phyloP scores from a whole-genome alignment of 1,140 invertebrate species.

The Muscidifurax raptorellus region DNA sequence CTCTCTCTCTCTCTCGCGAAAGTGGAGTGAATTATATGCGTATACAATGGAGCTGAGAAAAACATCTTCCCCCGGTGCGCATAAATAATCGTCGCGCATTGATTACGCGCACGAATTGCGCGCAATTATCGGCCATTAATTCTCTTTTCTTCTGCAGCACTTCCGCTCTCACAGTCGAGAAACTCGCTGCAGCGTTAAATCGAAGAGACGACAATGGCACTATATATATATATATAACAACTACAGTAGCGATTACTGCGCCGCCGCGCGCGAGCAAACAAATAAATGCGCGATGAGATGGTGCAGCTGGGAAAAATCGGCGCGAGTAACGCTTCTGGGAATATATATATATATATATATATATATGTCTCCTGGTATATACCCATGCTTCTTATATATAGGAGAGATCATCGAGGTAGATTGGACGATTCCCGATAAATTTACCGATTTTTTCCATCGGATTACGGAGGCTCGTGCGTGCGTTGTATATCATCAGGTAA shows the following conservation, averaged over 20 bases:
- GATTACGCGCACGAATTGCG: conserved; percentile 33
- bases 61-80: background rate
- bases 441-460: background rate
- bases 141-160: conserved; percentile 20
- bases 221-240: background rate
- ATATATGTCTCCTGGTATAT: background rate
- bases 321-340: background rate
- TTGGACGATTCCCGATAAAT: background rate
- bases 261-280: background rate
- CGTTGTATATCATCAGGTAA: too few relatives aligned
- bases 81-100: conserved; percentile 21
- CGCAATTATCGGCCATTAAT: conserved; percentile 49
- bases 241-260: background rate
- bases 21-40: background rate
- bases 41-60: background rate
- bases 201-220: background rate
- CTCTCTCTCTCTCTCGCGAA: background rate
- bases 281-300: background rate
- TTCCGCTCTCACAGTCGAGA: conserved; percentile 33
- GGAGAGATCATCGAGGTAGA: background rate
- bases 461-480: background rate
- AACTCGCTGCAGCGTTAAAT: background rate
- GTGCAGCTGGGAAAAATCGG: background rate
- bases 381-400: background rate
- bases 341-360: background rate